phyloP scores from a whole-genome alignment of 2,888 invertebrate species.

The Drosophila gaucha region DNA sequence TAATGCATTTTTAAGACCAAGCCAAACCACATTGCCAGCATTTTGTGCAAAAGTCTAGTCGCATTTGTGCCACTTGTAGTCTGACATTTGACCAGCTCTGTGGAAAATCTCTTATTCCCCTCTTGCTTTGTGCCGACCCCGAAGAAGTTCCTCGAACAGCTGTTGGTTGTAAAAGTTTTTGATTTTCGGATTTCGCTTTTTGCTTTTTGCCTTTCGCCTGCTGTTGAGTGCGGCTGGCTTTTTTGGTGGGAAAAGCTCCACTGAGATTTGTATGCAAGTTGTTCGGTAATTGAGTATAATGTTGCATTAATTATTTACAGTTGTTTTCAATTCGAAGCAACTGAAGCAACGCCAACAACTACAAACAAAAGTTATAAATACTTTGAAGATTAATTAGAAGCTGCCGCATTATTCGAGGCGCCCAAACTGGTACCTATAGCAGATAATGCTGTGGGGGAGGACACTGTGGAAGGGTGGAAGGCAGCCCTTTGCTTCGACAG shows the following conservation, averaged over 20 bases:
- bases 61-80: conserved; percentile 28
- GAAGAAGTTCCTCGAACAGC: conserved; percentile 51
- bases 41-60: conserved; percentile 2
- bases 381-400: conserved; percentile 73
- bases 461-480: conserved; percentile 2
- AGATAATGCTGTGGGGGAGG: background rate
- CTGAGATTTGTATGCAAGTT: conserved; percentile 66
- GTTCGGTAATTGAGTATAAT: conserved; percentile 73
- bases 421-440: conserved; percentile 16
- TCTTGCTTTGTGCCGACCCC: background rate
- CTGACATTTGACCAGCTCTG: conserved; percentile 25
- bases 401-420: conserved; percentile 41
- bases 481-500: conserved; percentile 36
- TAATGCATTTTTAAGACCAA: conserved; percentile 24
- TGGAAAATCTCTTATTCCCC: background rate
- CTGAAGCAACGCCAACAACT: conserved; percentile 40
- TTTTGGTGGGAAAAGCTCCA: conserved; percentile 26
- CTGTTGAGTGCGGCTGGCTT: conserved; percentile 21
- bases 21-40: conserved; percentile 6
- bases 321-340: conserved; percentile 72
- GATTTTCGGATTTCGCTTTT: conserved; percentile 46
- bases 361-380: conserved; percentile 74
- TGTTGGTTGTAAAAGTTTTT: conserved; percentile 68
- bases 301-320: conserved; percentile 78
- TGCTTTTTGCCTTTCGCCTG: conserved; percentile 1